Evolutionary conservation across 2,888 invertebrate species (phyloP).

Genomic region (Acleris sparsana): DNA sequence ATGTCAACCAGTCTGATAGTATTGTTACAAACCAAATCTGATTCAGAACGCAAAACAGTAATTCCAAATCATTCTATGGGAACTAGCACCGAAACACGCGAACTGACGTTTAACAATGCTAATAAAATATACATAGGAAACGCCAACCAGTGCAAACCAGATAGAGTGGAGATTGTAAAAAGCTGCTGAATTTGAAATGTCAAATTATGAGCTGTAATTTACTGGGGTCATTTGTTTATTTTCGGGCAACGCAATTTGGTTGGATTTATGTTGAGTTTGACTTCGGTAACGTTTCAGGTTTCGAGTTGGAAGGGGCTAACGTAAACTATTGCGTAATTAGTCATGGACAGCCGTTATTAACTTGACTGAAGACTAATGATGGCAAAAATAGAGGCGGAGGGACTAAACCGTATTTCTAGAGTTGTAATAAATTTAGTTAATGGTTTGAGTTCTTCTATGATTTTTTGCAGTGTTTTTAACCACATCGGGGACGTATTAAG

Average conservation of each 20-base stretch:
- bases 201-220: constrained; percentile 33
- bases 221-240: constrained; percentile 31
- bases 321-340: constrained; percentile 30
- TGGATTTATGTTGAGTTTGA: constrained; percentile 30
- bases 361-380: constrained; percentile 14
- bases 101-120: constrained; percentile 31
- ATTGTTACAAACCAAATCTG: constrained; percentile 31
- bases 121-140: constrained; percentile 36
- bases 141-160: constrained; percentile 11
- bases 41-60: constrained; percentile 36
- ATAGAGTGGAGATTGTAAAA: constrained; percentile 35
- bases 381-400: constrained; percentile 15
- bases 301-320: constrained; percentile 14
- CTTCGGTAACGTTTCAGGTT: constrained; percentile 15
- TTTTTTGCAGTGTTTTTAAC: too few species aligned
- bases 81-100: constrained; percentile 24
- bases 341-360: constrained; percentile 19
- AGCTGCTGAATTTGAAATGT: constrained; percentile 29
- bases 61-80: constrained; percentile 33
- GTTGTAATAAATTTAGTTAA: too few species aligned
- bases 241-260: constrained; percentile 32
- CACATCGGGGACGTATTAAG: too few species aligned
- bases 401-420: neutral
- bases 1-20: constrained; percentile 27
- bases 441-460: too few species aligned